A percentile compares a stretch with the other conserved stretches of the same genome.
These are phyloP conservation scores for Atta colombica DNA, from an alignment of 1,140 invertebrate genomes.

Conservation along the genomic window DNA sequence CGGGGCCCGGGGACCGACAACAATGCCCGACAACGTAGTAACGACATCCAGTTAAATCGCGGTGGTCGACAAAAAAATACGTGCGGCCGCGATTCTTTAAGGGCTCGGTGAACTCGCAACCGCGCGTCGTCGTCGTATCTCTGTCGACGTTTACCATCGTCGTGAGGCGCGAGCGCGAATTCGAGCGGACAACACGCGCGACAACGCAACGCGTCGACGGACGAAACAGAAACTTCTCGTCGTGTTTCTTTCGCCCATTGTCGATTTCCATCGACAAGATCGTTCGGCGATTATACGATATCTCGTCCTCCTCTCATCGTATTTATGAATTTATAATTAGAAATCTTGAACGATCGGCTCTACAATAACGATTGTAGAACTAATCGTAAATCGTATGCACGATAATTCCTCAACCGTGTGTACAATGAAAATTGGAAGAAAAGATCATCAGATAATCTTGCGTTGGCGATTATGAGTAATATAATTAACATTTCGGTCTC, in stretches of 20 bases:
- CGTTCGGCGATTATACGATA: neutral
- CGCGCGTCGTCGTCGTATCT: conserved; percentile 6
- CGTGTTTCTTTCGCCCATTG: neutral
- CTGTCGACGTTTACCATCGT: neutral
- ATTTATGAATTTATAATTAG: conserved; percentile 2
- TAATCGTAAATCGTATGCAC: neutral
- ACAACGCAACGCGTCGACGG: neutral
- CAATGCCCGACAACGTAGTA: conserved; percentile 82
- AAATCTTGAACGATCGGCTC: neutral
- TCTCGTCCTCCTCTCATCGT: too few relatives aligned
- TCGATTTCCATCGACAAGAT: conserved; percentile 14
- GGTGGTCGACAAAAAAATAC: conserved; percentile 78
- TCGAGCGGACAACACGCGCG: neutral
- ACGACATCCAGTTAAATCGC: conserved; percentile 84
- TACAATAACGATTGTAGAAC: conserved; percentile 9
- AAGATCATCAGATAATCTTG: neutral
- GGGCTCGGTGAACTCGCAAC: conserved; percentile 59
- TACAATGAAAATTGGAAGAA: neutral
- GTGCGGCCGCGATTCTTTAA: conserved; percentile 71
- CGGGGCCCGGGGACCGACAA: conserved; percentile 77
- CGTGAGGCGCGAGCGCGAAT: conserved; percentile 37
- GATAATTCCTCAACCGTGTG: neutral
- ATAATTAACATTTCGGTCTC: conserved; percentile 64
- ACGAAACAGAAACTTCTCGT: neutral
- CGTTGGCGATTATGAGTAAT: conserved; percentile 49